Conservation (phyloP, 92 coral and sea anemone genomes). For the Phenganax subtilis region DNA sequence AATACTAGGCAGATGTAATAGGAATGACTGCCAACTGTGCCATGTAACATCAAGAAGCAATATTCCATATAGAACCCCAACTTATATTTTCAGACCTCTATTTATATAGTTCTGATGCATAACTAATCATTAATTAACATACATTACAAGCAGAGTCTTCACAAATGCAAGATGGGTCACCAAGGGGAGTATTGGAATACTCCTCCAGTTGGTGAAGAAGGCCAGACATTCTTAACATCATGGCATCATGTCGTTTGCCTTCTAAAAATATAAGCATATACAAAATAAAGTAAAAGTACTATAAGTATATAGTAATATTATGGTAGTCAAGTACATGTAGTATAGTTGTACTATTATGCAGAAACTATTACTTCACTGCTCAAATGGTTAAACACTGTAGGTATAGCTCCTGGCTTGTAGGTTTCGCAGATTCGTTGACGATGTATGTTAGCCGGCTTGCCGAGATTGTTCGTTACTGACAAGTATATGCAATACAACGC, state of each 20-base stretch:
- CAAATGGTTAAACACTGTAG: background rate
- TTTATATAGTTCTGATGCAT: too few species aligned
- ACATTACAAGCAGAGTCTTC: background rate
- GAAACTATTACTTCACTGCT: background rate
- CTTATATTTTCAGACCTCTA: too few species aligned
- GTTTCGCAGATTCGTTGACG: too few species aligned
- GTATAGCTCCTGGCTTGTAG: too few species aligned
- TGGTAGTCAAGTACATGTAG: background rate
- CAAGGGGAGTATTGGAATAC: background rate
- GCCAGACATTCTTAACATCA: conserved; percentile 20
- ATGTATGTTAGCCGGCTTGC: too few species aligned
- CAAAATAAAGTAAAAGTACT: background rate
- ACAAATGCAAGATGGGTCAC: background rate
- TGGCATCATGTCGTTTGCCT: conserved; percentile 23
- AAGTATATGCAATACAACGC: too few species aligned
- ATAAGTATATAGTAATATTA: background rate
- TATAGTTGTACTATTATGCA: background rate
- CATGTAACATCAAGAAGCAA: too few species aligned
- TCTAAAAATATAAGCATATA: conserved; percentile 1
- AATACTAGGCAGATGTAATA: too few species aligned
- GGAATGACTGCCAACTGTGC: too few species aligned
- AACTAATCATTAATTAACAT: too few species aligned
- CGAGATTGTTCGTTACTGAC: too few species aligned
- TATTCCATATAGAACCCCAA: too few species aligned
- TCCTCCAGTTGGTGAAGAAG: background rate